Evolutionary conservation across 2,797 vertebrate genomes (phyloP).

Genomic region (Scomberomorus guttatus): DNA sequence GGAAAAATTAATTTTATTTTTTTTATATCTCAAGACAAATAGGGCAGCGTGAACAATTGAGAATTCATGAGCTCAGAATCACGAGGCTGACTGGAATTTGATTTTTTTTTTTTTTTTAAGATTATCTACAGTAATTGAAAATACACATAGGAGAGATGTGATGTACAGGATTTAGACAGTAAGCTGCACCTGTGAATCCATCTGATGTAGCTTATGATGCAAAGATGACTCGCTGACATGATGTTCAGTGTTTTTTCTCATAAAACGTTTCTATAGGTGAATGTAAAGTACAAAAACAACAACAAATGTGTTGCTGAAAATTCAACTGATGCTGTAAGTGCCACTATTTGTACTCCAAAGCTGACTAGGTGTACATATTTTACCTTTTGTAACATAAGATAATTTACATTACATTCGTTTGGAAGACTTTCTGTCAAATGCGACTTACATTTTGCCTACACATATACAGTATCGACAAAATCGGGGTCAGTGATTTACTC

Average conservation of each 20-base stretch:
- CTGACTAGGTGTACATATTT: too few species aligned
- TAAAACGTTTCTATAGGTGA: background rate
- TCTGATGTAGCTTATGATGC: background rate
- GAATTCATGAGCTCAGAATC: constrained; percentile 10
- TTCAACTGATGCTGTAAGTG: too few species aligned
- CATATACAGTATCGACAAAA: too few species aligned
- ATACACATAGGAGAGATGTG: background rate
- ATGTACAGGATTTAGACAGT: background rate
- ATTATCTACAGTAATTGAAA: constrained; percentile 2
- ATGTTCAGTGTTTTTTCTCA: background rate
- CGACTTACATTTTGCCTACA: too few species aligned
- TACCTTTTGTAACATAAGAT: too few species aligned
- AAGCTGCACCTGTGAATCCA: background rate
- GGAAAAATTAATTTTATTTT: constrained; percentile 49
- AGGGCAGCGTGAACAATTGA: background rate
- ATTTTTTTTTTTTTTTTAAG: background rate
- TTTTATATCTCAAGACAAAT: constrained; percentile 39
- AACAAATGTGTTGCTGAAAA: too few species aligned
- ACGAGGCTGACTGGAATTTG: constrained; percentile 13
- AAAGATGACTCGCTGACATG: background rate
- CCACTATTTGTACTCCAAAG: too few species aligned
- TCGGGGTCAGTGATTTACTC: too few species aligned
- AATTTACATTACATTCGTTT: too few species aligned
- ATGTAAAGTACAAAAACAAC: too few species aligned
- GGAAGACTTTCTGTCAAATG: too few species aligned